These are phyloP conservation scores for Drosophila navojoa DNA, from an alignment of 1,140 invertebrate genomes.

Conservation along the genomic window DNA sequence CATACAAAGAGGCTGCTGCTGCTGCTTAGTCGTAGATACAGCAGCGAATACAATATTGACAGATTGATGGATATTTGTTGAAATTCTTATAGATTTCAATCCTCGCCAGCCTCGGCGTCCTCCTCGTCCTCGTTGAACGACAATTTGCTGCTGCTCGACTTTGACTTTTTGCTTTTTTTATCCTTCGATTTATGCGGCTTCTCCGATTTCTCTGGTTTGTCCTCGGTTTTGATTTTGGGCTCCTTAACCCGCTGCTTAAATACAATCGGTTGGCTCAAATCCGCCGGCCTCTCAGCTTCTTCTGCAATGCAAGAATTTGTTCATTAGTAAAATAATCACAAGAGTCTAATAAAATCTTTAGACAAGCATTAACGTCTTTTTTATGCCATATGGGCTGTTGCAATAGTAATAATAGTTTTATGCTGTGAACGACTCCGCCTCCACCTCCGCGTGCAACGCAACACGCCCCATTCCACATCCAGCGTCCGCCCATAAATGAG, in stretches of 20 bases:
- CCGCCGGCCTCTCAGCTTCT: constrained; percentile 70
- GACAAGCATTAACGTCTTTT: background rate
- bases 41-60: background rate
- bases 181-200: constrained; percentile 42
- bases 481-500: constrained; percentile 21
- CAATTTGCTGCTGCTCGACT: constrained; percentile 58
- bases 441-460: constrained; percentile 24
- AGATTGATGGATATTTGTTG: constrained; percentile 3
- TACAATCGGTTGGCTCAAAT: constrained; percentile 73
- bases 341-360: background rate
- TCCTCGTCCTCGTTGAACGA: constrained; percentile 81
- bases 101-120: constrained; percentile 56
- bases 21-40: constrained; percentile 10
- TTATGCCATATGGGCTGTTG: constrained; percentile 2
- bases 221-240: constrained; percentile 34
- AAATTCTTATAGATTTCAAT: constrained; percentile 31
- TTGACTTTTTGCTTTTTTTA: constrained; percentile 58
- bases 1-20: constrained; percentile 15
- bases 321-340: constrained; percentile 18
- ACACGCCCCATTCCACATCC: constrained; percentile 9
- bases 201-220: constrained; percentile 19
- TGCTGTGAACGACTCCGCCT: background rate
- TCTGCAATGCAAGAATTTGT: constrained; percentile 50
- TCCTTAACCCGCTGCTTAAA: constrained; percentile 68
- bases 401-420: background rate